A percentile compares a stretch with the other conserved stretches of the same genome.
Evolutionary conservation across 2,113 vertebrate genomes (phyloP).

Genomic region (Dasyurus viverrinus): DNA sequence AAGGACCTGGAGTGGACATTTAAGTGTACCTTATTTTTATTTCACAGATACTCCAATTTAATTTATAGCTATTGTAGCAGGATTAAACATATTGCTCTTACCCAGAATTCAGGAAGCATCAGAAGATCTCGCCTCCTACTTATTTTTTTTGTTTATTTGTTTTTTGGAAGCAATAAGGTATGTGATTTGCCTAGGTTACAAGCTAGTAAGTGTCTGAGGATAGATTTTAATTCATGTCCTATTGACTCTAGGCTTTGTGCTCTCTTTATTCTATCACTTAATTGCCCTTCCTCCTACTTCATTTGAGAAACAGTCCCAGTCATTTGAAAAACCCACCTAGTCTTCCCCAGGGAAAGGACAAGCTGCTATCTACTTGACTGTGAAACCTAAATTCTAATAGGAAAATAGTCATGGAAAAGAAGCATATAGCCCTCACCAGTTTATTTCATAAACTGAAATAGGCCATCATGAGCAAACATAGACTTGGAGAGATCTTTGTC

Average conservation of each 20-base stretch:
- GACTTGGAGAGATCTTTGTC: background rate
- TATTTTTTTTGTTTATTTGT: background rate
- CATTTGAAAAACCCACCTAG: background rate
- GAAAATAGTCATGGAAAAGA: background rate
- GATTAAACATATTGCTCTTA: background rate
- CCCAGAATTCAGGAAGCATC: background rate
- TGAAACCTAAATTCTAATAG: background rate
- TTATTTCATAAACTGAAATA: background rate
- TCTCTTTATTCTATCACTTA: background rate
- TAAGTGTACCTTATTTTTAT: constrained; percentile 32
- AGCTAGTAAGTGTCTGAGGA: no score
- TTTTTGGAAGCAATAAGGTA: background rate
- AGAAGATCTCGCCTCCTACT: background rate
- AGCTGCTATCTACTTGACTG: background rate
- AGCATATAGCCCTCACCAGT: background rate
- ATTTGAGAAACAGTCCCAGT: background rate
- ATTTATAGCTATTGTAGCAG: background rate
- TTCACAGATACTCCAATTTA: constrained; percentile 21
- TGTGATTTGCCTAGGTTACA: background rate
- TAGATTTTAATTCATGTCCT: no score
- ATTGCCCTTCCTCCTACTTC: background rate
- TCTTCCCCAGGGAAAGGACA: background rate
- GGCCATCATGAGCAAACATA: background rate
- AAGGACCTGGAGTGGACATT: background rate
- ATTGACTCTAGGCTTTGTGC: no score